Evolutionary conservation across 2,888 invertebrate genomes (phyloP), one percentile per base, ranked within the genome.

Genomic region (Xestia c-nigrum): DNA sequence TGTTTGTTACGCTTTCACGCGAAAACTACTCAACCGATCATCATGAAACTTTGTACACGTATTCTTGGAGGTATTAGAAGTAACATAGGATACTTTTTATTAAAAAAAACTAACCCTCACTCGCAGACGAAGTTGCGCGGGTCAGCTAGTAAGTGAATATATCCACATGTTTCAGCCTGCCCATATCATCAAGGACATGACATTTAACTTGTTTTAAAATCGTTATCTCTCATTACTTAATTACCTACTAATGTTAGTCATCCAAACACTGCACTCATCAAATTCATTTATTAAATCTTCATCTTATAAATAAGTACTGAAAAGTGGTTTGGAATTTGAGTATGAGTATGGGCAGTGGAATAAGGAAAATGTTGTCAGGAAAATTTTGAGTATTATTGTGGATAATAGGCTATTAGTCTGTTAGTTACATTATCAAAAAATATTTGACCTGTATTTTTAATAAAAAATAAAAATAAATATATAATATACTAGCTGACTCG

Each of bases 161-260:
- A n/a, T 31, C 5, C 12, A n/a, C n/a, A 67, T 71, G 7, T 24
- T 68, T 16, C 21, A 31, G 16, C 10, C 16, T 66, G n/a, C 19
- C 9, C 19, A 5, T 19, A 38, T 21, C 38, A 38, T n/a, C 19
- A 38, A n/a, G 61, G 7, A 43, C 59, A n/a, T 68, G 78, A 47
- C 47, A 78, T 79, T 64, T 57, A 79, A 57, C 21, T 43, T 38
- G 19, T 47, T 66, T 63, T 31, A 16, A 52, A 61, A 24, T 38
- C 9, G 9, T 57, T 81, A 81, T 75, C 76, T 38, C 10, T 19
- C 19, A 43, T 40, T 43, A 43, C 43, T 43, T 64, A 55, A 47
- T 38, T 19, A 24, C 52, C 47, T 57, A 38, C 31, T 74, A 55
- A 24, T 67, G 38, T 81, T 57, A 50, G 55, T 64, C 47, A 76